Evolutionary conservation across 2,888 invertebrate genomes (phyloP).

Genomic region (Hirtodrosophila duncani): DNA sequence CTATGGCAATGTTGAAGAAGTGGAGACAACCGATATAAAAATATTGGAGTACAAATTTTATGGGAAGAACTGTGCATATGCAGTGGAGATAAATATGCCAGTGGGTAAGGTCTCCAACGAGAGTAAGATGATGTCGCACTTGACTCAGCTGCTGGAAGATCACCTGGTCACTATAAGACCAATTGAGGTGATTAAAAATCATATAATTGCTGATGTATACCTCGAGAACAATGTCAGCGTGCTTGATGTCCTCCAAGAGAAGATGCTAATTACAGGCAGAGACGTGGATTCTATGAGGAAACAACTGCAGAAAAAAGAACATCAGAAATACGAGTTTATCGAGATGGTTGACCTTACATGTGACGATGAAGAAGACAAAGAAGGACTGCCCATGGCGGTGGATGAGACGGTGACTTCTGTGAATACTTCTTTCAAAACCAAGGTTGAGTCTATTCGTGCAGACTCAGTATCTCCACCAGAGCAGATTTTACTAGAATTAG

Average conservation of each 20-base stretch:
- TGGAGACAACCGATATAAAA: slow-evolving; percentile 79
- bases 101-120: slow-evolving; percentile 43
- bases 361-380: slow-evolving; percentile 73
- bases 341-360: slow-evolving; percentile 74
- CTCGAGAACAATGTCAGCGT: slow-evolving; percentile 57
- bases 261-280: slow-evolving; percentile 59
- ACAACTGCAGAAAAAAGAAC: slow-evolving; percentile 71
- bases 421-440: slow-evolving; percentile 32
- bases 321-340: slow-evolving; percentile 71
- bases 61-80: slow-evolving; percentile 72
- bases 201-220: slow-evolving; percentile 71
- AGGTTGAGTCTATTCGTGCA: slow-evolving; percentile 7
- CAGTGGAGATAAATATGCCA: slow-evolving; percentile 75
- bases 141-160: slow-evolving; percentile 44
- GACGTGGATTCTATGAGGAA: slow-evolving; percentile 74
- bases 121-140: slow-evolving; percentile 49
- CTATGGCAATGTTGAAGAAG: slow-evolving; percentile 84
- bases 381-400: slow-evolving; percentile 36
- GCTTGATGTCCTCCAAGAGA: slow-evolving; percentile 61
- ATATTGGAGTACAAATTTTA: slow-evolving; percentile 79
- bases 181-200: slow-evolving; percentile 70
- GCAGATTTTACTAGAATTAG: background rate
- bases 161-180: slow-evolving; percentile 67
- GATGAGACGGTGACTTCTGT: slow-evolving; percentile 20
- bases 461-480: background rate